phyloP scores from a whole-genome alignment of 2,113 vertebrate species.

The Gadus macrocephalus region DNA sequence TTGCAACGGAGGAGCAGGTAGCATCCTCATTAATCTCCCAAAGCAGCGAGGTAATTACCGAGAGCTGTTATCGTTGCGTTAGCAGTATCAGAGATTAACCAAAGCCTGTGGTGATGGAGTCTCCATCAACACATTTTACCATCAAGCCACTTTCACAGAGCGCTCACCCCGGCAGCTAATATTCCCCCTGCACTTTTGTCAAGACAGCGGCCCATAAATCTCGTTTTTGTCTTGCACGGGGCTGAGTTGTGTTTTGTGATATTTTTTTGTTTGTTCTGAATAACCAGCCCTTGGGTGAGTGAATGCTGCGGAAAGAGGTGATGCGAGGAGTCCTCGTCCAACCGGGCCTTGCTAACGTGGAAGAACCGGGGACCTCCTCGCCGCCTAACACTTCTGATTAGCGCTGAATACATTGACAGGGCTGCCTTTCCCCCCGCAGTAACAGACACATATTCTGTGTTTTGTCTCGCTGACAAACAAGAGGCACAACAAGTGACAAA shows the following conservation, averaged over 20 bases:
- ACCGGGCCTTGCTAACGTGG: too few relatives aligned
- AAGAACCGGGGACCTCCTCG: too few relatives aligned
- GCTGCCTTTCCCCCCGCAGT: too few relatives aligned
- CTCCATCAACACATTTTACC: slow-evolving; percentile 32
- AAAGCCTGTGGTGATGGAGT: slow-evolving; percentile 28
- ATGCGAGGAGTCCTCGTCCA: slow-evolving; percentile 14
- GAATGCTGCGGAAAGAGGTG: slow-evolving; percentile 55
- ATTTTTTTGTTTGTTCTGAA: neutral
- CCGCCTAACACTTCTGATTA: too few relatives aligned
- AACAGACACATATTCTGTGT: too few relatives aligned
- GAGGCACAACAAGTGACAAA: too few relatives aligned
- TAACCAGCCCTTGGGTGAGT: slow-evolving; percentile 37
- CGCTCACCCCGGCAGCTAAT: slow-evolving; percentile 16
- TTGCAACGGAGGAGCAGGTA: too few relatives aligned
- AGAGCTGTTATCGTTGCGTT: slow-evolving; percentile 47
- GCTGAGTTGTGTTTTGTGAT: slow-evolving; percentile 19
- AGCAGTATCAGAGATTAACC: slow-evolving; percentile 53
- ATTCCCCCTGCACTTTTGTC: slow-evolving; percentile 16
- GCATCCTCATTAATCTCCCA: slow-evolving; percentile 55
- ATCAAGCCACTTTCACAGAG: slow-evolving; percentile 18
- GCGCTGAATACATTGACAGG: too few relatives aligned
- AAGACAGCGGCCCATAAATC: slow-evolving; percentile 26
- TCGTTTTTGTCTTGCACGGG: slow-evolving; percentile 30
- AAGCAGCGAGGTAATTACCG: slow-evolving; percentile 55
- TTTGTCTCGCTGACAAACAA: too few relatives aligned